These are phyloP conservation scores for Chironomus tentans DNA, from an alignment of 2,888 invertebrate genomes.

Conservation along the genomic window DNA sequence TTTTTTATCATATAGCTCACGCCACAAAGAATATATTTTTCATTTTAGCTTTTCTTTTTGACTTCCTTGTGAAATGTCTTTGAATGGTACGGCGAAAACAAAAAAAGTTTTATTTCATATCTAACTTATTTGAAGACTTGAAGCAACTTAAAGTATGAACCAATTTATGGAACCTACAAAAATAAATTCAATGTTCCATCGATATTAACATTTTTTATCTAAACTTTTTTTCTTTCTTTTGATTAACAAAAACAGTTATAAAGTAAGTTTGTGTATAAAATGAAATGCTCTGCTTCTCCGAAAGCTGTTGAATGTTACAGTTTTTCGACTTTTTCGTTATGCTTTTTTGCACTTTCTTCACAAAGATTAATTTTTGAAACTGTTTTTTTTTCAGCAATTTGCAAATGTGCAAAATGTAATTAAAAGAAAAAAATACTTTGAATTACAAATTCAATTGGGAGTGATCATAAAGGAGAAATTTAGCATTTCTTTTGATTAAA, in stretches of 20 bases:
- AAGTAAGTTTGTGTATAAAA: neutral
- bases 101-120: neutral
- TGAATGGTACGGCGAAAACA: constrained; percentile 16
- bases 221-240: neutral
- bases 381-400: neutral
- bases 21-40: neutral
- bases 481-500: no score
- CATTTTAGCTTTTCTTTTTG: neutral
- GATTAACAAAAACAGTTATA: constrained; percentile 23
- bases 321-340: constrained; percentile 19
- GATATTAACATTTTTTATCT: neutral
- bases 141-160: no score
- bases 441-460: no score
- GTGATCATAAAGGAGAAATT: no score
- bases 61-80: constrained; percentile 12
- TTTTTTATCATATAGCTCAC: no score
- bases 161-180: neutral
- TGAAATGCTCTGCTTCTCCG: constrained; percentile 8
- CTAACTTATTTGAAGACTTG: no score
- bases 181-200: neutral
- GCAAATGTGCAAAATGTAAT: neutral
- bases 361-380: neutral
- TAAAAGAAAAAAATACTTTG: neutral
- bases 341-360: constrained; percentile 23
- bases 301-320: constrained; percentile 19